A percentile compares a stretch with the other conserved stretches of the same genome.
phyloP scores from a whole-genome alignment of 2,888 invertebrate species.

The Dinocampus coccinellae region DNA sequence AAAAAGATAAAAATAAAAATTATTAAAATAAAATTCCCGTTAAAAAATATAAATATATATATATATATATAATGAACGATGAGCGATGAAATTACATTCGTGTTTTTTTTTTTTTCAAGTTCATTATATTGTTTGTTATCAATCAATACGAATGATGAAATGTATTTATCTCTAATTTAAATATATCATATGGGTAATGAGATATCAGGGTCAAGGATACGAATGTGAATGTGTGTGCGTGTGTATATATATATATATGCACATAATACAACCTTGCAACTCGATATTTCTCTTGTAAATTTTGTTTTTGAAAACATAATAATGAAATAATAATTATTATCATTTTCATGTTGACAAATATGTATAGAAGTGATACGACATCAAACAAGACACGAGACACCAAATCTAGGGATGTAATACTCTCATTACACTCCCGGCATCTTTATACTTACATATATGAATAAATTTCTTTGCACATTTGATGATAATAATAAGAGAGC shows the following conservation, averaged over 20 bases:
- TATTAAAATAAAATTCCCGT: too few species aligned
- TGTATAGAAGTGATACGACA: background rate
- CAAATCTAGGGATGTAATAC: background rate
- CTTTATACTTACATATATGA: background rate
- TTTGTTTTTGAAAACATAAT: constrained; percentile 1
- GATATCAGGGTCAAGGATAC: constrained; percentile 30
- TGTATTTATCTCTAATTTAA: background rate
- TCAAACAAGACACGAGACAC: background rate
- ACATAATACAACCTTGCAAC: constrained; percentile 29
- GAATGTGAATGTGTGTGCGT: background rate
- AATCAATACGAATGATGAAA: constrained; percentile 3
- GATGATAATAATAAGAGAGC: background rate
- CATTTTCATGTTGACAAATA: background rate
- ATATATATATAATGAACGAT: background rate
- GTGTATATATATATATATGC: background rate
- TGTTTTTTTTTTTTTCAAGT: background rate
- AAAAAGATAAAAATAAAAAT: background rate
- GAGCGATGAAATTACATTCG: background rate
- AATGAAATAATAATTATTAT: constrained; percentile 1
- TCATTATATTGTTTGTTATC: background rate
- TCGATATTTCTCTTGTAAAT: constrained; percentile 30
- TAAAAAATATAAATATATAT: too few species aligned
- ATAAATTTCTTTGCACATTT: background rate
- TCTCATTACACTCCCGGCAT: background rate
- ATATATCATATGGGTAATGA: constrained; percentile 12